These are phyloP conservation scores for Eupleurogrammus muticus DNA, from an alignment of 2,797 vertebrate species.

Conservation along the genomic window DNA sequence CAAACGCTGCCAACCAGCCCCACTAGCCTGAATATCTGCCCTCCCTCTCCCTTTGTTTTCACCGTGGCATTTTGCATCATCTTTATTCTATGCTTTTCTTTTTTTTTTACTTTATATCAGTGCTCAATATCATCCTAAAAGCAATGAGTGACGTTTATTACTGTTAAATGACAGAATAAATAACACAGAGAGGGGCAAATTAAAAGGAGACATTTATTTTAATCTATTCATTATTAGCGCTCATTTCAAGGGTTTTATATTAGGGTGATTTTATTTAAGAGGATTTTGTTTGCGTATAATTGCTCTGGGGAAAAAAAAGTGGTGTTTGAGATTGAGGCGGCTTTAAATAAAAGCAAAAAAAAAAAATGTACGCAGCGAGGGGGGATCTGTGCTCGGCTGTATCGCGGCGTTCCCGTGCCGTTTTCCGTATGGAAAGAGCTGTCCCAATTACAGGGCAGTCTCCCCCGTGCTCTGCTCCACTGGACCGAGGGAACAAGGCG, in stretches of 20 bases:
- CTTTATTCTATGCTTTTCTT: conserved; percentile 80
- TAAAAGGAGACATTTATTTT: conserved; percentile 19
- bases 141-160: conserved; percentile 52
- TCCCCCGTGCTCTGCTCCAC: conserved; percentile 67
- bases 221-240: conserved; percentile 19
- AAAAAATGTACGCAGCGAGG: conserved; percentile 5
- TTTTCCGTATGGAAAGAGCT: conserved; percentile 59
- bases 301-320: conserved; percentile 8
- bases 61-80: conserved; percentile 80
- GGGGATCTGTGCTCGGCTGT: conserved; percentile 9
- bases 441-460: conserved; percentile 70
- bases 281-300: conserved; percentile 45
- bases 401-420: conserved; percentile 16
- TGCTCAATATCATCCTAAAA: conserved; percentile 53
- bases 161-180: conserved; percentile 25
- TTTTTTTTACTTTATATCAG: conserved; percentile 72
- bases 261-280: conserved; percentile 22
- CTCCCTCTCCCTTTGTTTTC: conserved; percentile 83
- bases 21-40: conserved; percentile 81
- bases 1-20: conserved; percentile 84
- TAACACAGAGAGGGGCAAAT: background rate
- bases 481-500: conserved; percentile 65
- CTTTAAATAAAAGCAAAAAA: conserved; percentile 22
- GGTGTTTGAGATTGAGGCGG: conserved; percentile 20
- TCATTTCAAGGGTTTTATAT: conserved; percentile 44